These are phyloP conservation scores for Hirtodrosophila trivittata DNA, from an alignment of 2,888 invertebrate genomes.

Conservation along the genomic window DNA sequence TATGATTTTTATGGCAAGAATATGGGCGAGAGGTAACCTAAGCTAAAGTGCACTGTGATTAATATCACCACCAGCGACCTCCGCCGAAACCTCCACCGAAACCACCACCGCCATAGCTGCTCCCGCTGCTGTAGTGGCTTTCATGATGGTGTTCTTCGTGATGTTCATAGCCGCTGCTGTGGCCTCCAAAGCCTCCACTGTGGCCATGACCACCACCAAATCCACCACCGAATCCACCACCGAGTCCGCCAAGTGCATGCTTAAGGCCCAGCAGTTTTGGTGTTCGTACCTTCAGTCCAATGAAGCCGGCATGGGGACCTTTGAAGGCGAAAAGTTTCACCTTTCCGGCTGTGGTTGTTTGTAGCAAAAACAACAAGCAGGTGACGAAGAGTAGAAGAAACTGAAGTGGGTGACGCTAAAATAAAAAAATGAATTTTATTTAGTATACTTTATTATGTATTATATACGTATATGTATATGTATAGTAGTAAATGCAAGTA, in stretches of 20 bases:
- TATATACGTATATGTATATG: too few relatives aligned
- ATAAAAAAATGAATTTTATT: not conserved
- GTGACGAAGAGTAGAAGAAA: constrained; percentile 45
- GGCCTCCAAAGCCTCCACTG: constrained; percentile 38
- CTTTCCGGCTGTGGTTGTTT: constrained; percentile 59
- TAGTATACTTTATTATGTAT: too few relatives aligned
- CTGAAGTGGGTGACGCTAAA: constrained; percentile 11
- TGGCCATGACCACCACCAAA: constrained; percentile 17
- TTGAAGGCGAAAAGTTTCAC: constrained; percentile 74
- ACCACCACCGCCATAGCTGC: constrained; percentile 49
- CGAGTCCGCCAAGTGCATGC: constrained; percentile 55
- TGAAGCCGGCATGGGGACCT: constrained; percentile 71
- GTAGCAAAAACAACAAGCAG: constrained; percentile 35
- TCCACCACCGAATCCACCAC: constrained; percentile 38
- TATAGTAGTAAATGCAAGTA: too few relatives aligned
- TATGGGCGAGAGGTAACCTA: constrained; percentile 3
- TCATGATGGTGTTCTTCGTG: constrained; percentile 71
- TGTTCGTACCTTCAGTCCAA: constrained; percentile 66
- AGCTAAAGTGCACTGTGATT: not conserved
- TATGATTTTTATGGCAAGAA: constrained; percentile 32
- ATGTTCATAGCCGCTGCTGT: constrained; percentile 56
- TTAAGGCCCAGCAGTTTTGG: constrained; percentile 77
- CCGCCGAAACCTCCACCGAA: constrained; percentile 43
- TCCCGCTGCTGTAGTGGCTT: constrained; percentile 66
- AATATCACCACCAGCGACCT: constrained; percentile 65